Evolutionary conservation across 53 echinoderm and acorn worm species (phyloP).

Genomic region (Luidia sarsii): DNA sequence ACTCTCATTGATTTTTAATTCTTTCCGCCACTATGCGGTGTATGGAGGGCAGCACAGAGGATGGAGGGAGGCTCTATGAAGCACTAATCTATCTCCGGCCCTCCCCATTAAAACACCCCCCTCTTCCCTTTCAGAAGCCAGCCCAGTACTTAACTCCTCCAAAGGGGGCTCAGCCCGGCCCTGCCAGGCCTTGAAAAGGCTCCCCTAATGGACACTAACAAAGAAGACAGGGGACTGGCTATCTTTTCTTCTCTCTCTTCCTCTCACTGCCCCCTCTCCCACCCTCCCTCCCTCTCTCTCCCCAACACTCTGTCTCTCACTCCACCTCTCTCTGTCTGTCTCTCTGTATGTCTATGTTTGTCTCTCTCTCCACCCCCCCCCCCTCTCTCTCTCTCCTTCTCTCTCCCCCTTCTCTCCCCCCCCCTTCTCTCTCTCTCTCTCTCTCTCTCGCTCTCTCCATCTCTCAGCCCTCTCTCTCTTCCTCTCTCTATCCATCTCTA

Average conservation of each 20-base stretch:
- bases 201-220: conserved; percentile 39
- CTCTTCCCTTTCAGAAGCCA: conserved; percentile 27
- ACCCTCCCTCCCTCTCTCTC: no score
- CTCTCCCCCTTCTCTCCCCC: no score
- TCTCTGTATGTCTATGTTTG: conserved; percentile 10
- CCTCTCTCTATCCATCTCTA: no score
- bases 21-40: conserved; percentile 21
- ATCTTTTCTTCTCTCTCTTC: background rate
- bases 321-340: no score
- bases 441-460: no score
- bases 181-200: conserved; percentile 36
- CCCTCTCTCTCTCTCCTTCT: no score
- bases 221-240: background rate
- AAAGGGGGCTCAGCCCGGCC: background rate
- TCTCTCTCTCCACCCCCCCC: background rate
- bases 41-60: no score
- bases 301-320: no score
- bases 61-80: no score
- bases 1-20: conserved; percentile 35
- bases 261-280: background rate
- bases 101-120: conserved; percentile 41
- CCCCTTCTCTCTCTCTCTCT: no score
- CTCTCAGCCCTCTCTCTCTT: no score
- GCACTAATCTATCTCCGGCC: conserved; percentile 37
- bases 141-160: background rate